Conservation (phyloP, 2,888 invertebrate genomes). For the Himalopsyche anomala region DNA sequence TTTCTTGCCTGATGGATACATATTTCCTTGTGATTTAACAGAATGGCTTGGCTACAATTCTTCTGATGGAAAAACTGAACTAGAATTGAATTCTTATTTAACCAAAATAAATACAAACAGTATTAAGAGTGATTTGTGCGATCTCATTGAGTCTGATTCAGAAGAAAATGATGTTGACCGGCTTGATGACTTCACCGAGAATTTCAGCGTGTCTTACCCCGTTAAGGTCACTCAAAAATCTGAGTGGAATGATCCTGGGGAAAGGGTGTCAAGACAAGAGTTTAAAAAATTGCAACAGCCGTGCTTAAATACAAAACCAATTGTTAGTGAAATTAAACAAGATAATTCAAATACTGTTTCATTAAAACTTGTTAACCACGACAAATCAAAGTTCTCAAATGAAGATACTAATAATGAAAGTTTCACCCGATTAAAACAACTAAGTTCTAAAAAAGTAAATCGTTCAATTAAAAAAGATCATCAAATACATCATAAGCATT, state of each 20-base stretch:
- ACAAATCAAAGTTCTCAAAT: neutral
- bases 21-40: slow-evolving; percentile 73
- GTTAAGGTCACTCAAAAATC: neutral
- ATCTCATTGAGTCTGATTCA: slow-evolving; percentile 27
- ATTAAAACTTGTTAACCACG: neutral
- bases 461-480: neutral
- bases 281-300: slow-evolving; percentile 46
- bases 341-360: neutral
- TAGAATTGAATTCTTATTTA: slow-evolving; percentile 49
- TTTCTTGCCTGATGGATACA: slow-evolving; percentile 74
- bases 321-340: neutral
- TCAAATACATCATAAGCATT: slow-evolving; percentile 29
- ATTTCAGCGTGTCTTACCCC: neutral
- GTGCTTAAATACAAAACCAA: neutral
- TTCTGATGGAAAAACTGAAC: slow-evolving; percentile 69
- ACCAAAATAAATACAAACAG: neutral
- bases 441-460: neutral
- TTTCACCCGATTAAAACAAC: neutral
- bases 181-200: neutral
- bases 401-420: neutral
- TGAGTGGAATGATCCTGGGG: slow-evolving; percentile 44
- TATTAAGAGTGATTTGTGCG: neutral
- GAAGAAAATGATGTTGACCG: neutral
- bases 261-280: slow-evolving; percentile 53
- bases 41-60: slow-evolving; percentile 75